Conservation (phyloP, 2,888 invertebrate genomes). For the Panopea generosa region DNA sequence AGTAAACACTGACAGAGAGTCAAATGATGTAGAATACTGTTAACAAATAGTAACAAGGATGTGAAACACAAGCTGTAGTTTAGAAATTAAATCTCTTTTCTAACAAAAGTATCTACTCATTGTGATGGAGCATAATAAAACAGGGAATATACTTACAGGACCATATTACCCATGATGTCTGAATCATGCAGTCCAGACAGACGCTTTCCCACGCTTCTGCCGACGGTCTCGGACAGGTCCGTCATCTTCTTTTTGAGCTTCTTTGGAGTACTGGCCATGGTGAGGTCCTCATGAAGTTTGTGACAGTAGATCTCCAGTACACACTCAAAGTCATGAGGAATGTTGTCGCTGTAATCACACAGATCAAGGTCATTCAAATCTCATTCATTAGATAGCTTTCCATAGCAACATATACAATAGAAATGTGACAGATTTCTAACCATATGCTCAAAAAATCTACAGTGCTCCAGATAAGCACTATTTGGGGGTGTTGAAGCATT, state of each 20-base stretch:
- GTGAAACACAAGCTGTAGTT: too few species aligned
- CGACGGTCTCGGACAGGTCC: conserved; percentile 88
- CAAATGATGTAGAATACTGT: too few species aligned
- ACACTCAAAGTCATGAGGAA: conserved; percentile 88
- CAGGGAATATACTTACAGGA: conserved; percentile 78
- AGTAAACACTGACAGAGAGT: too few species aligned
- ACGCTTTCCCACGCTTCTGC: conserved; percentile 88
- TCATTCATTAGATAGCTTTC: conserved; percentile 23
- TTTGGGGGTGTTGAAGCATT: too few species aligned
- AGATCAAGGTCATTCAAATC: too few species aligned
- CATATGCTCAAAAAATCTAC: too few species aligned
- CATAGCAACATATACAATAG: not conserved
- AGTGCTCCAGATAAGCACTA: too few species aligned
- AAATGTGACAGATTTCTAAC: too few species aligned
- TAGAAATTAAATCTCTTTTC: too few species aligned
- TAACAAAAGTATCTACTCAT: too few species aligned
- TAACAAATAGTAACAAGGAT: too few species aligned
- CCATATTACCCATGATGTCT: conserved; percentile 83
- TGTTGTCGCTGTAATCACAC: conserved; percentile 86
- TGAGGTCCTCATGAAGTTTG: conserved; percentile 88
- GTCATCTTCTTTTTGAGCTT: conserved; percentile 88
- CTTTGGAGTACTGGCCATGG: conserved; percentile 88
- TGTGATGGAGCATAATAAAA: too few species aligned
- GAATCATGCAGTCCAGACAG: conserved; percentile 87
- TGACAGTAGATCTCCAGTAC: conserved; percentile 89